A percentile compares a stretch with the other conserved stretches of the same genome.
These are phyloP conservation scores for Leucozona laternaria DNA, from an alignment of 2,888 invertebrate genomes.

Conservation along the genomic window DNA sequence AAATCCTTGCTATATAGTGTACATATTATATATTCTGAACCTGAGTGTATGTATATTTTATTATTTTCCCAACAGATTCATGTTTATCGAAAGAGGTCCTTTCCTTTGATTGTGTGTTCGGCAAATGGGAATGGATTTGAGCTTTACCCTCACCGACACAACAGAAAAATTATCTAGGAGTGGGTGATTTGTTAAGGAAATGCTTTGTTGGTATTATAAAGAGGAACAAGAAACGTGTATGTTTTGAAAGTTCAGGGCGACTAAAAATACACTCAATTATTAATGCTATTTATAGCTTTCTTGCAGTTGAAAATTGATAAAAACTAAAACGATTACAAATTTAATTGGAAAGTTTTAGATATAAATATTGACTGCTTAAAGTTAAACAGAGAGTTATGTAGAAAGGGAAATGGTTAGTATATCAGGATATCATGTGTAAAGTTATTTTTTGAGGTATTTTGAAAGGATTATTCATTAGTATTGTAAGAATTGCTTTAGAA, in stretches of 20 bases:
- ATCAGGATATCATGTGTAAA: too few species aligned
- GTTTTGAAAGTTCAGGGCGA: conserved; percentile 27
- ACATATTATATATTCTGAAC: neutral
- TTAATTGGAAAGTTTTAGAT: neutral
- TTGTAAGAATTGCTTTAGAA: too few species aligned
- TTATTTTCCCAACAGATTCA: conserved; percentile 16
- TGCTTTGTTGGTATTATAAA: conserved; percentile 13
- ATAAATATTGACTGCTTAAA: neutral
- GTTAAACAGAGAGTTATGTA: neutral
- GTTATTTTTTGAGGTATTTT: too few species aligned
- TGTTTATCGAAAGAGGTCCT: conserved; percentile 23
- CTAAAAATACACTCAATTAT: conserved; percentile 44
- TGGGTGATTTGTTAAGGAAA: conserved; percentile 14
- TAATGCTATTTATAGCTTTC: conserved; percentile 34
- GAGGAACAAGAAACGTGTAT: neutral
- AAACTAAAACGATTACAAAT: conserved; percentile 26
- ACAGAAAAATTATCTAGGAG: neutral
- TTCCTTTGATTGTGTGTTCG: conserved; percentile 13
- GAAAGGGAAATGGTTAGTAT: too few species aligned
- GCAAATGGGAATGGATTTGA: conserved; percentile 1
- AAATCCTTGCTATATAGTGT: neutral
- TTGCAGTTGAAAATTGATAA: conserved; percentile 42
- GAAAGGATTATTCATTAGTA: too few species aligned
- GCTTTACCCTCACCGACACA: conserved; percentile 11
- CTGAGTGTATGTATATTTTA: neutral